Conservation (phyloP, 2,113 vertebrate genomes). For the Cathartes aura region DNA sequence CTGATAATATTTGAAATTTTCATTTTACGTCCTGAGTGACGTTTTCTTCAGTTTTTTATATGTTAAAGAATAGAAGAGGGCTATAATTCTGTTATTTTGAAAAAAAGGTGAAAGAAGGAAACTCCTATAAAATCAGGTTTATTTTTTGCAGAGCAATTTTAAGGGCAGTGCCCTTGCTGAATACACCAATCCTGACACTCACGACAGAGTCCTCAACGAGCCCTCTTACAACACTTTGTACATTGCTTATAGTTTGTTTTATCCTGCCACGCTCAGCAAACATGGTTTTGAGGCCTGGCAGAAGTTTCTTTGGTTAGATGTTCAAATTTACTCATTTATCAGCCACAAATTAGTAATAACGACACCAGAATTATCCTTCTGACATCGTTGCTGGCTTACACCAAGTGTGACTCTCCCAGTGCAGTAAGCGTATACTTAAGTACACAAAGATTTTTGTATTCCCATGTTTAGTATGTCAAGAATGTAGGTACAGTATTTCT, state of each 20-base stretch:
- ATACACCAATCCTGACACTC: neutral
- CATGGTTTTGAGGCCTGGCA: neutral
- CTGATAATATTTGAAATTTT: neutral
- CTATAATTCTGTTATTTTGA: neutral
- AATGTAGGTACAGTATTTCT: neutral
- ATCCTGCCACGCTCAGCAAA: neutral
- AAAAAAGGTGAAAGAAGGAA: neutral
- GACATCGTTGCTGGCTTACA: neutral
- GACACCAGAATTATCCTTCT: neutral
- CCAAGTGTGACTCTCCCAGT: neutral
- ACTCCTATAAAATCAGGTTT: neutral
- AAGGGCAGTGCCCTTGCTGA: neutral
- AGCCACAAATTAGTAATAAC: neutral
- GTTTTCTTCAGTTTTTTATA: neutral
- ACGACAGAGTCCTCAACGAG: rapidly evolving
- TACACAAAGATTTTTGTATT: neutral
- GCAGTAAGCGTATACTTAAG: neutral
- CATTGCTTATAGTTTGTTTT: neutral
- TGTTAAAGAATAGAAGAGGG: neutral
- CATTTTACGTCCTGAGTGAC: neutral
- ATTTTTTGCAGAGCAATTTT: neutral
- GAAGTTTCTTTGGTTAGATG: neutral
- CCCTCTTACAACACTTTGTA: neutral
- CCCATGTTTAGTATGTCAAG: neutral
- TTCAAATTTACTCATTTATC: neutral